Evolutionary conservation across 2,797 vertebrate species (phyloP), one percentile per base, ranked within the genome.

Genomic region (Lepilemur septentrionalis): DNA sequence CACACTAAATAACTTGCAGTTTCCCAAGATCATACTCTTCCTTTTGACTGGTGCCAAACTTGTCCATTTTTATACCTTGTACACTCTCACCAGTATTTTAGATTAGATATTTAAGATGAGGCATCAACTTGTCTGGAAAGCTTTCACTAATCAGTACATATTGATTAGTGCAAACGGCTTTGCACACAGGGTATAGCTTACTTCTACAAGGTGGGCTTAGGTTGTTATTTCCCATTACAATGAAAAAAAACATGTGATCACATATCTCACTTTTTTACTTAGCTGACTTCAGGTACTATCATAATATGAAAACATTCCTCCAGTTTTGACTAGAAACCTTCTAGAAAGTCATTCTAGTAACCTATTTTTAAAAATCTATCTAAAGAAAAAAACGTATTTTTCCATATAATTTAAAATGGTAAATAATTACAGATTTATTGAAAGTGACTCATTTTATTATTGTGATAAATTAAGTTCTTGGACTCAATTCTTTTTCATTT

Each of bases 341-440:
- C 38, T 38, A 38, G 38, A 38, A 38, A 38, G 38, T 38, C 38
- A 38, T 25, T 86, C 4, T 6, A 61, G 14, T 28, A 76, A 73
- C 7, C 2, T n/a, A 41, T 75, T 92, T 89, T 17, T 7, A 52
- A 72, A 86, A 79, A 4, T 32, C 7, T 43, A 89, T 32, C 18
- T 52, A 83, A 14, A 63, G 7, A 46, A 28, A 52, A 46, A 61
- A 95, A 67, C 61, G 57, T 15, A n/a, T 76, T 2, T 61, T 85
- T 94, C 38, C 57, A 38, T 48, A 30, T 86, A 96, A 78, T 83
- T 92, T 3, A 72, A 50, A 69, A 89, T 75, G 23, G 3, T 75
- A 89, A 96, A 57, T 78, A 81, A 80, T 57, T 89, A 46, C 78
- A 20, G 22, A 43, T 90, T 84, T 89, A 38, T 32, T 94, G 52